A percentile compares a stretch with the other conserved stretches of the same genome.
Evolutionary conservation across 2,797 vertebrate species (phyloP).

Genomic region (Gymnodraco acuticeps): DNA sequence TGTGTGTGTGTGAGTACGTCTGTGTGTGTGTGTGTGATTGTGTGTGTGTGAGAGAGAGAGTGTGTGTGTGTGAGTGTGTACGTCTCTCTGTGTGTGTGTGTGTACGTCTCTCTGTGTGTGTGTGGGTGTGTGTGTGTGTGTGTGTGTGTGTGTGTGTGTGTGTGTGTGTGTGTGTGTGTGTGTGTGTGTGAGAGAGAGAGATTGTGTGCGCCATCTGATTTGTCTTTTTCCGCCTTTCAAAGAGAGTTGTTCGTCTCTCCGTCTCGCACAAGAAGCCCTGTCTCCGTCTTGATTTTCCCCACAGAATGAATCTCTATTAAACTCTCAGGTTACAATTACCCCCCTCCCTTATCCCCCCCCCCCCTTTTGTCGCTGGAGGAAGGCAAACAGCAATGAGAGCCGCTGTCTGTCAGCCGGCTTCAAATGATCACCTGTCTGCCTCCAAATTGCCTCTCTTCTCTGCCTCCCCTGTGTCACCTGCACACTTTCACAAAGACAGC

Average conservation of each 20-base stretch:
- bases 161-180: conserved; percentile 1
- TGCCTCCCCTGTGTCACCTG: conserved; percentile 74
- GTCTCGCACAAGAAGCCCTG: conserved; percentile 43
- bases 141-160: no score
- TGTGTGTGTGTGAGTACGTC: conserved; percentile 34
- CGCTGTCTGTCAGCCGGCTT: conserved; percentile 80
- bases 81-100: no score
- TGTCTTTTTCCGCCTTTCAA: conserved; percentile 62
- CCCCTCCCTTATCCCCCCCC: conserved; percentile 64
- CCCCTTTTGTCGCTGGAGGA: conserved; percentile 66
- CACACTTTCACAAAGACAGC: conserved; percentile 72
- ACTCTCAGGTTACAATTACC: conserved; percentile 75
- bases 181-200: conserved; percentile 40
- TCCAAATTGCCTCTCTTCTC: conserved; percentile 79
- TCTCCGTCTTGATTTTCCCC: conserved; percentile 60
- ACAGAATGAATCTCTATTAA: conserved; percentile 71
- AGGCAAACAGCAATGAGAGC: conserved; percentile 80
- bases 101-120: no score
- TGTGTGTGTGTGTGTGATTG: no score
- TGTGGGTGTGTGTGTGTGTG: no score
- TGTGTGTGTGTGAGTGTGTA: no score
- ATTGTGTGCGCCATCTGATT: conserved; percentile 54
- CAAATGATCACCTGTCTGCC: conserved; percentile 85
- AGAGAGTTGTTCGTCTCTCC: conserved; percentile 55
- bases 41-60: no score